phyloP scores from a whole-genome alignment of 1,140 invertebrate genomes.

The Arion vulgaris region DNA sequence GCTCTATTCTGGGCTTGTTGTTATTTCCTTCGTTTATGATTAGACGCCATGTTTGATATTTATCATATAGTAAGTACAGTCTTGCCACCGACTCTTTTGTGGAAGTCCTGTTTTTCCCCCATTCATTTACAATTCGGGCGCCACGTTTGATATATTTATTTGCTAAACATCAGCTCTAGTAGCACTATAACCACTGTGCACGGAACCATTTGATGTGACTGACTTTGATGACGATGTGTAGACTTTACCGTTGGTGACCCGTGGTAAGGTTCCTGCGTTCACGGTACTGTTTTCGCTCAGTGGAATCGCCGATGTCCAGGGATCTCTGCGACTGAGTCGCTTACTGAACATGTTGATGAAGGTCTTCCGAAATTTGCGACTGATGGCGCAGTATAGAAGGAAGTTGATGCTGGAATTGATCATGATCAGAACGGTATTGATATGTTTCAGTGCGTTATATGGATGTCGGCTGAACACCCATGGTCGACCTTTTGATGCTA shows the following conservation, averaged over 20 bases:
- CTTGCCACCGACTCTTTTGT: too few relatives aligned
- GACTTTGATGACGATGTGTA: constrained; percentile 37
- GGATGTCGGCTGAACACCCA: constrained; percentile 41
- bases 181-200: constrained; percentile 14
- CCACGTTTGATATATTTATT: background rate
- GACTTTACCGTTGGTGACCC: constrained; percentile 40
- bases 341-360: constrained; percentile 41
- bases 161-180: constrained; percentile 18
- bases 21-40: too few relatives aligned
- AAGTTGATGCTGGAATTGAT: constrained; percentile 97
- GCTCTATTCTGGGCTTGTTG: too few relatives aligned
- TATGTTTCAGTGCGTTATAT: constrained; percentile 41
- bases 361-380: constrained; percentile 87
- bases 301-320: constrained; percentile 47
- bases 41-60: too few relatives aligned
- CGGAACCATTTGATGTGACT: constrained; percentile 20
- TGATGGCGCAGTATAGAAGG: constrained; percentile 96
- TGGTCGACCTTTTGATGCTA: constrained; percentile 45
- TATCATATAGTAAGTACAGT: too few relatives aligned
- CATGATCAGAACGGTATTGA: constrained; percentile 89
- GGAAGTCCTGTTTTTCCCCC: too few relatives aligned
- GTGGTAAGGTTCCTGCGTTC: constrained; percentile 27
- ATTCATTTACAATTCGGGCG: too few relatives aligned
- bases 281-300: constrained; percentile 47
- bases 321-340: constrained; percentile 38